Percentiles rank a stretch among this genome's conserved stretches.
Evolutionary conservation across 2,797 vertebrate species (phyloP).

Genomic region (Lutjanus campechanus): DNA sequence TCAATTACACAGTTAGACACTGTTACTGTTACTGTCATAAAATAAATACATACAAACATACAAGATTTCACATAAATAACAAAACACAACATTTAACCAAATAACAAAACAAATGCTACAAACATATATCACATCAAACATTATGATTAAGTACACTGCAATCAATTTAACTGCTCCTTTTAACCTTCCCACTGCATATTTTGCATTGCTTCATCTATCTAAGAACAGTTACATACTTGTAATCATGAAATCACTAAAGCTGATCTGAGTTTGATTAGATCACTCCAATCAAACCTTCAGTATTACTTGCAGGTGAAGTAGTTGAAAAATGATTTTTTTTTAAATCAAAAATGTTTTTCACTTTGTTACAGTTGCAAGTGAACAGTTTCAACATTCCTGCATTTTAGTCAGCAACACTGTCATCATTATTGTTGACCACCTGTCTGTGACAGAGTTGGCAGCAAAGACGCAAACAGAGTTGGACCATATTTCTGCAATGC

Average conservation of each 20-base stretch:
- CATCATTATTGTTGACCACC: slow-evolving; percentile 11
- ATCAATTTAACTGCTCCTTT: no score
- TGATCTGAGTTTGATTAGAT: neutral
- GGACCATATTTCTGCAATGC: slow-evolving; percentile 13
- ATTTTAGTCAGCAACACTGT: neutral
- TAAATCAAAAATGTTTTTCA: neutral
- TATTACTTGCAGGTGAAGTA: neutral
- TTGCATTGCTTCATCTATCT: neutral
- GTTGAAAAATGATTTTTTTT: neutral
- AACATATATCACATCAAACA: no score
- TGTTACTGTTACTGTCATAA: no score
- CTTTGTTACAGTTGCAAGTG: neutral
- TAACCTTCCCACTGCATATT: no score
- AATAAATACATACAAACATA: no score
- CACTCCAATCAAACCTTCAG: neutral
- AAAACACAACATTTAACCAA: no score
- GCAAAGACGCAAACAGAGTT: slow-evolving; percentile 16
- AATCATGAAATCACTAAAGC: neutral
- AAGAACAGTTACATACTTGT: neutral
- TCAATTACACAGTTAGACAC: no score
- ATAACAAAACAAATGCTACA: no score
- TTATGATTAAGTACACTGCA: no score
- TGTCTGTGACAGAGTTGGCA: slow-evolving; percentile 8
- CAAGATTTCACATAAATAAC: no score
- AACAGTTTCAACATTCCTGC: neutral